A percentile compares a stretch with the other conserved stretches of the same genome.
Evolutionary conservation across 2,797 vertebrate genomes (phyloP).

Genomic region (Acanthurus tractus): DNA sequence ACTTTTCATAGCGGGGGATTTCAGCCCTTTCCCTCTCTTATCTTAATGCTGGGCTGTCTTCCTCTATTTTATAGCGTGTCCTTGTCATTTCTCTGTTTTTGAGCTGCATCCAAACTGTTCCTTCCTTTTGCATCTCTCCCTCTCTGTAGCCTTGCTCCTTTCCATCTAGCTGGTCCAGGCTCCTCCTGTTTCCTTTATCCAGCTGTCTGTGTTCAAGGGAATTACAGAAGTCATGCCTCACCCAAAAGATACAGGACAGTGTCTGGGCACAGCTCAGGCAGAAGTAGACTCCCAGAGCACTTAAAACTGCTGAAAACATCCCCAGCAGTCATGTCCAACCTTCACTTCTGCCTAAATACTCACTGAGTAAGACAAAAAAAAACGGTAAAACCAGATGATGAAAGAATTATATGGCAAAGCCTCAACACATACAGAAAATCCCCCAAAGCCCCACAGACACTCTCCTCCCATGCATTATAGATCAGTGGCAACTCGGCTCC

Average conservation of each 20-base stretch:
- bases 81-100: constrained; percentile 39
- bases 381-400: constrained; percentile 63
- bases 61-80: constrained; percentile 45
- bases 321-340: constrained; percentile 69
- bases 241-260: constrained; percentile 60
- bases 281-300: constrained; percentile 59
- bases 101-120: constrained; percentile 37
- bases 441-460: constrained; percentile 62
- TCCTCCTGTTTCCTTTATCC: constrained; percentile 57
- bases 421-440: constrained; percentile 67
- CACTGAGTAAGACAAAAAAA: constrained; percentile 51
- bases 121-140: constrained; percentile 23
- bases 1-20: constrained; percentile 39
- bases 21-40: constrained; percentile 35
- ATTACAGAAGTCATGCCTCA: constrained; percentile 68
- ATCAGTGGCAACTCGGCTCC: constrained; percentile 67
- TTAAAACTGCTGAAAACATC: constrained; percentile 70
- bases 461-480: constrained; percentile 73
- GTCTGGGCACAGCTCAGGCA: constrained; percentile 60
- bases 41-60: constrained; percentile 52
- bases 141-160: constrained; percentile 18
- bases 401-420: constrained; percentile 77
- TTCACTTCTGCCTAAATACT: constrained; percentile 73
- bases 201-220: constrained; percentile 62
- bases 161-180: constrained; percentile 35